Evolutionary conservation across 1,140 invertebrate species (phyloP).

Genomic region (Diploscapter pachys): DNA sequence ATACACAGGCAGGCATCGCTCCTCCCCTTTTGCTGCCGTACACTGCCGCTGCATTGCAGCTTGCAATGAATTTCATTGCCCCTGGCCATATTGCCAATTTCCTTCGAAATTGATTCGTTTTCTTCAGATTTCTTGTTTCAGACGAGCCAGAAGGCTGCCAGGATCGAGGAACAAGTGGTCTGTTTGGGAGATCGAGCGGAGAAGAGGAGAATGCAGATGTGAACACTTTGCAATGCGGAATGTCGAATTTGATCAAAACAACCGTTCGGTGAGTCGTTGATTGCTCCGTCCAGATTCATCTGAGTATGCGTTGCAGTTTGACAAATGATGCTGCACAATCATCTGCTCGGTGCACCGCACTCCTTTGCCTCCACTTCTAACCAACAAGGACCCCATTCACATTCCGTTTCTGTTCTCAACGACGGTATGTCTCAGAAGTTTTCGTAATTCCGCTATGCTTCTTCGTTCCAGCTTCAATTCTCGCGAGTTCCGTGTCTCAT

Average conservation of each 20-base stretch:
- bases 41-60: too few species aligned
- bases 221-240: constrained; percentile 29
- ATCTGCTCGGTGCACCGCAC: constrained; percentile 24
- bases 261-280: constrained; percentile 17
- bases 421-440: constrained; percentile 13
- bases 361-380: constrained; percentile 11
- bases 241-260: constrained; percentile 21
- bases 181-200: too few species aligned
- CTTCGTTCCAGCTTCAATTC: background rate
- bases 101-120: too few species aligned
- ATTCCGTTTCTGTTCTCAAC: constrained; percentile 10
- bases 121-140: too few species aligned
- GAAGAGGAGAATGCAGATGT: background rate
- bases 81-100: too few species aligned
- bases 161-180: too few species aligned
- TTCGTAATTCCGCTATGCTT: background rate
- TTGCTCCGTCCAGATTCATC: constrained; percentile 4
- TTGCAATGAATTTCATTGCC: too few species aligned
- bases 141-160: too few species aligned
- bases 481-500: background rate
- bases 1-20: too few species aligned
- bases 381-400: background rate
- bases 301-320: constrained; percentile 1
- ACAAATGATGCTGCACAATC: constrained; percentile 25
- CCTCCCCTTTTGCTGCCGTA: too few species aligned